Conservation (phyloP, 2,888 invertebrate genomes). For the Plebejus anna region DNA sequence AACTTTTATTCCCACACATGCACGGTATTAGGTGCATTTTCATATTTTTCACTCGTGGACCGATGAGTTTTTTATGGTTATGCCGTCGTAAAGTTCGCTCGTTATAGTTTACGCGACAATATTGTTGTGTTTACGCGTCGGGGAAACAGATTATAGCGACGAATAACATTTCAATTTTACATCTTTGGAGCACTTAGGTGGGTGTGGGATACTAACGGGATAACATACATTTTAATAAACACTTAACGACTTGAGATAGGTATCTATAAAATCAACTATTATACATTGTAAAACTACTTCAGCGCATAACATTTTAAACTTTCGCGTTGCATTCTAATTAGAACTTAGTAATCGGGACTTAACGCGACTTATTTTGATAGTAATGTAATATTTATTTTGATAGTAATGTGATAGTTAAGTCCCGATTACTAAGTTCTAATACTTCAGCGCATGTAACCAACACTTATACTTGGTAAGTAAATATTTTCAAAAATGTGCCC, state of each 20-base stretch:
- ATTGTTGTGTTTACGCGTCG: slow-evolving; percentile 63
- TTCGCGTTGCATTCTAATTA: too few relatives aligned
- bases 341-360: too few relatives aligned
- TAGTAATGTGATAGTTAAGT: too few relatives aligned
- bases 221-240: neutral
- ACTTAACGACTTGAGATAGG: neutral
- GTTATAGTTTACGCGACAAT: slow-evolving; percentile 68
- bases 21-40: slow-evolving; percentile 66
- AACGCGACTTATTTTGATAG: too few relatives aligned
- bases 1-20: slow-evolving; percentile 71
- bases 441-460: too few relatives aligned
- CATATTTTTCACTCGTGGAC: slow-evolving; percentile 61
- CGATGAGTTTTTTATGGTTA: slow-evolving; percentile 78
- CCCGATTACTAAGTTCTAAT: too few relatives aligned
- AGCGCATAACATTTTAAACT: too few relatives aligned
- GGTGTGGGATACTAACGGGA: neutral
- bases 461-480: too few relatives aligned
- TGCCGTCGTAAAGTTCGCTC: slow-evolving; percentile 67
- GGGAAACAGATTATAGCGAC: slow-evolving; percentile 38
- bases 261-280: too few relatives aligned
- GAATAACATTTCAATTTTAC: slow-evolving; percentile 14
- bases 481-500: too few relatives aligned
- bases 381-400: too few relatives aligned
- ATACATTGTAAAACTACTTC: too few relatives aligned
- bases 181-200: slow-evolving; percentile 9